Evolutionary conservation across 2,113 vertebrate genomes (phyloP), one percentile per base, ranked within the genome.

Genomic region (Xiphophorus couchianus): DNA sequence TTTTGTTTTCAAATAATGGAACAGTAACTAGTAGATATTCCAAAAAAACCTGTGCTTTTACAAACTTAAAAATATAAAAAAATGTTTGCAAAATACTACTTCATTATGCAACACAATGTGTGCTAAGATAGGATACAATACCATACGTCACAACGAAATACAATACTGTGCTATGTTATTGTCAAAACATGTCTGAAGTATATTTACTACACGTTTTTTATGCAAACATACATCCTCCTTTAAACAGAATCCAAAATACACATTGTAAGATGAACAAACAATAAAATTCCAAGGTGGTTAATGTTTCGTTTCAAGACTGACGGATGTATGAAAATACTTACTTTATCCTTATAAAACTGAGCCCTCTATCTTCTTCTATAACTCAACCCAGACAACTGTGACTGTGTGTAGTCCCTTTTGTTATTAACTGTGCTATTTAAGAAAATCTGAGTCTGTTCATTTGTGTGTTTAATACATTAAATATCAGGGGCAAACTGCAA

Each of bases 31-130:
- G 31, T 5, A 48, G 2, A 37, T 10, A 37, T 48, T 19, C 5
- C 19, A 19, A 19, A 22, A 17, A 51, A 51, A 51, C 17, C 44
- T 51, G 6, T 51, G 60, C 25, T 42, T 5, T 19, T 19, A 68
- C 61, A 51, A 37, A 13, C 28, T 28, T 17, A 71, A 74, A 22
- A 68, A 60, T n/a, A 37, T 11, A 2, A 37, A 37, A 64, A 22
- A 54, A 3, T 66, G 62, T 4, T 66, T 17, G 5, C 64, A 63
- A 73, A 76, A 73, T n/a, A n/a, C n/a, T 64, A 51, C 25, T 11
- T 72, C 17, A 3, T 4, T 42, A 42, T 37, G 35, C 9, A 37
- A 11, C 35, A 37, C 11, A 11, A 37, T 10, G 11, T 37, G 35
- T 2, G 9, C 14, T 4, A 51, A 51, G 5, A 25, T 8, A 51